Evolutionary conservation across 2,113 vertebrate species (phyloP), one percentile per base, ranked within the genome.

Genomic region (Hydrochoerus hydrochaeris): DNA sequence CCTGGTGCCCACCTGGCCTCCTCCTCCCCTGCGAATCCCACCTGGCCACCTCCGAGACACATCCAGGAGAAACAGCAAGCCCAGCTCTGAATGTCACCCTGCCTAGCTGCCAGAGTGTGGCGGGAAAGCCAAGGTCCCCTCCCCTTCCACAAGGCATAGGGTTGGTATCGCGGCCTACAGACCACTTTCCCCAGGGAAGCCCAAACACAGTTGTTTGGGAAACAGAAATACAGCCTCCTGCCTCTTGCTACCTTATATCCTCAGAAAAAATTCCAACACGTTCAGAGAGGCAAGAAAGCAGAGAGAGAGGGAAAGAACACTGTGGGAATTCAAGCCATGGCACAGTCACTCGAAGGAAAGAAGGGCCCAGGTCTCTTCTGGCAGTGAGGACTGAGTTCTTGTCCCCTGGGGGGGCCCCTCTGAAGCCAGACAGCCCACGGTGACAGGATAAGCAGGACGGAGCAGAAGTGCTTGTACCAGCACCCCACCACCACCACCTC

Each of bases 1-100:
- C 98, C 95, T 96, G 98, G 98, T 98, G 98, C 98, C 98, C 98
- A 97, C 98, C 98, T 98, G 98, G 98, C 96, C 98, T 98, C 98
- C 98, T 99, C 98, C 97, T 98, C 98, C 98, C 98, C 98, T 98
- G 98, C 98, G 98, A 99, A 98, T 97, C 97, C 89, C 20, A 9
- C 88, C 60, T 62, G 88, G 73, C 95, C 77, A 88, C 94, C 98
- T 96, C 96, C 26, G 90, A 87, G 89, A 90, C 38, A 58, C 97
- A 87, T 93, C 96, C 94, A 77, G 88, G 81, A 84, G 81, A 93
- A 90, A 73, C 49, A 58, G 93, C 97, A 57, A 81, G 88, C 65
- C 35, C 58, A 62, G 57, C 85, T n/a, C 54, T 84, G 73, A 83
- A 85, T 8, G 75, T 46, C 60, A 41, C 91, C 94, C 2, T 62